Evolutionary conservation across 2,888 invertebrate genomes (phyloP).

Genomic region (Cecidostiba fungosa): DNA sequence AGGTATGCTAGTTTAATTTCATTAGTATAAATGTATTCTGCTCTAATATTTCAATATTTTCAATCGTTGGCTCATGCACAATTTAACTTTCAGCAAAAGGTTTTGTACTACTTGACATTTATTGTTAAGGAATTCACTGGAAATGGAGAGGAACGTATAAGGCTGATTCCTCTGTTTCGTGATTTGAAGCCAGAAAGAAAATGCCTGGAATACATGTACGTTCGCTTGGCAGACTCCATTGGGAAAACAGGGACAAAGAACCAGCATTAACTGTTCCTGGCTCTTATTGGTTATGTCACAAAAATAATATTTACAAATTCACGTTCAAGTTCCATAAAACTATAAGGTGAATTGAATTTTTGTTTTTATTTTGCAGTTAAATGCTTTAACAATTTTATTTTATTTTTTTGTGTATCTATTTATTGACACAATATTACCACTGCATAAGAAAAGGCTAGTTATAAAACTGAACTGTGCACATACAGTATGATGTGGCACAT

Average conservation of each 20-base stretch:
- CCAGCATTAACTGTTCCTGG: conserved; percentile 75
- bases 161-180: conserved; percentile 76
- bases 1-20: conserved; percentile 68
- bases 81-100: conserved; percentile 74
- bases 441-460: neutral
- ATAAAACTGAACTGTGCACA: neutral
- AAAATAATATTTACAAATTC: conserved; percentile 77
- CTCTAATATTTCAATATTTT: neutral
- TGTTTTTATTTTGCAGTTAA: neutral
- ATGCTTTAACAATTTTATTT: neutral
- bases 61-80: neutral
- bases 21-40: neutral
- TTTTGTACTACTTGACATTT: conserved; percentile 76
- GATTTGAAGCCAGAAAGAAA: conserved; percentile 77
- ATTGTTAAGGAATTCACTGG: conserved; percentile 70
- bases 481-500: conserved; percentile 10
- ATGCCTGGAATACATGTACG: conserved; percentile 80
- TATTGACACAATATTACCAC: neutral
- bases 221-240: conserved; percentile 75
- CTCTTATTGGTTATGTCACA: conserved; percentile 78
- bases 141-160: conserved; percentile 68
- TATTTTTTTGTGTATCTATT: neutral
- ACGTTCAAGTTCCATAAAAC: conserved; percentile 75
- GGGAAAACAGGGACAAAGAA: conserved; percentile 72
- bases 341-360: conserved; percentile 68